phyloP scores from a whole-genome alignment of 92 coral and sea anemone species.

The Epizoanthus fatuus region DNA sequence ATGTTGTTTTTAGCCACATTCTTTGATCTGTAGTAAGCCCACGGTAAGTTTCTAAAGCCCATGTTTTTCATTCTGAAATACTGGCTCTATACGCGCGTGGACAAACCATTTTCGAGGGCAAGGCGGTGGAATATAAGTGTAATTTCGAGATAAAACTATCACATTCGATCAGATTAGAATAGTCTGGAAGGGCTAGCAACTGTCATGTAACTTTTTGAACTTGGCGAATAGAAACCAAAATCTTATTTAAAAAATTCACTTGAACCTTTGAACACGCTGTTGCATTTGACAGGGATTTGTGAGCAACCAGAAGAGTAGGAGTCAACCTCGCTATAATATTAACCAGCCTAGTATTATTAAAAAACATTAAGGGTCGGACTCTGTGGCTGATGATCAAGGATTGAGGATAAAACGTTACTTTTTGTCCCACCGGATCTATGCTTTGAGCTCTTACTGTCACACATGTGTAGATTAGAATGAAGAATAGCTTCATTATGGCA shows the following conservation, averaged over 20 bases:
- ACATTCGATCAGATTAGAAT: conserved; percentile 54
- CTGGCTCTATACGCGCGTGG: conserved; percentile 34
- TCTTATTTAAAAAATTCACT: conserved; percentile 8
- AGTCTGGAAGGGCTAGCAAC: conserved; percentile 23
- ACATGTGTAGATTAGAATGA: too few relatives aligned
- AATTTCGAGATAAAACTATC: conserved; percentile 32
- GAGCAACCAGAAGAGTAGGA: background rate
- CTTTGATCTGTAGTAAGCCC: conserved; percentile 12
- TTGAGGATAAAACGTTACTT: conserved; percentile 39
- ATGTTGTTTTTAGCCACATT: background rate
- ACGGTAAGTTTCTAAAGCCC: conserved; percentile 33
- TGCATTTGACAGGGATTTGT: too few relatives aligned
- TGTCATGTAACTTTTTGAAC: conserved; percentile 11
- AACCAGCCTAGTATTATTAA: conserved; percentile 22
- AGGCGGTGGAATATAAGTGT: conserved; percentile 26
- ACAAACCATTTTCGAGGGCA: conserved; percentile 14
- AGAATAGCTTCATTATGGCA: too few relatives aligned
- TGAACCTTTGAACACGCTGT: background rate
- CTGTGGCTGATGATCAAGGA: conserved; percentile 31
- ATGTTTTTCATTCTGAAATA: conserved; percentile 8
- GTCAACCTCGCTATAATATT: background rate
- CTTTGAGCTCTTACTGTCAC: too few relatives aligned
- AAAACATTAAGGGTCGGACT: conserved; percentile 15
- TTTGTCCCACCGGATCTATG: background rate
- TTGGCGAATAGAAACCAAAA: background rate